Conservation (phyloP, 2,888 invertebrate genomes). For the Sialis lutaria region DNA sequence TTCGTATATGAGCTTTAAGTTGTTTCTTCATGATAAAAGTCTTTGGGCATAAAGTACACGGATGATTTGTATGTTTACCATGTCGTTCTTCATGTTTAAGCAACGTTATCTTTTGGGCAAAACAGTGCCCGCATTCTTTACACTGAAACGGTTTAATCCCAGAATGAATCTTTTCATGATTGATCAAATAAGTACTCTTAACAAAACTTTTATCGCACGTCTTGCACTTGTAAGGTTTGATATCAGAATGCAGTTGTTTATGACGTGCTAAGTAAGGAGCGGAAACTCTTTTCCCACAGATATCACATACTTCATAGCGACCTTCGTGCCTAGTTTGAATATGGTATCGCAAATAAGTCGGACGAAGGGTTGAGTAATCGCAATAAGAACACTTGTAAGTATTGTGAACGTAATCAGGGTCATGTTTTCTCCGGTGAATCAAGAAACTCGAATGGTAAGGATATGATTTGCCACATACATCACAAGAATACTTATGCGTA, state of each 20-base stretch:
- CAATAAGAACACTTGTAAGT: slow-evolving; percentile 8
- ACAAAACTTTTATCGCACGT: slow-evolving; percentile 5
- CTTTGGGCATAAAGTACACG: slow-evolving; percentile 8
- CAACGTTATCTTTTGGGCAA: slow-evolving; percentile 22
- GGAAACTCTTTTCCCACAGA: slow-evolving; percentile 2
- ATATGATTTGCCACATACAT: slow-evolving; percentile 21
- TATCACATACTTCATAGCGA: background rate
- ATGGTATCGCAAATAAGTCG: slow-evolving; percentile 5
- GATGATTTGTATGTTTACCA: slow-evolving; percentile 2
- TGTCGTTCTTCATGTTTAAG: slow-evolving; percentile 4
- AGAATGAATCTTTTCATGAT: slow-evolving; percentile 2
- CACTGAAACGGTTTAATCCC: slow-evolving; percentile 13
- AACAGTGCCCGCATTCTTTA: slow-evolving; percentile 29
- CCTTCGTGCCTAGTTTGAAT: slow-evolving; percentile 1
- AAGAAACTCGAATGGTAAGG: slow-evolving; percentile 2
- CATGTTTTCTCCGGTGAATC: slow-evolving; percentile 3
- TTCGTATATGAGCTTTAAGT: slow-evolving; percentile 7
- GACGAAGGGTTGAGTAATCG: slow-evolving; percentile 2
- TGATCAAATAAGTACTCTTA: slow-evolving; percentile 2
- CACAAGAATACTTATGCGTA: slow-evolving; percentile 19
- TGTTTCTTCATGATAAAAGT: slow-evolving; percentile 7
- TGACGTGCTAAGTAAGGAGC: slow-evolving; percentile 1
- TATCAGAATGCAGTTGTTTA: slow-evolving; percentile 1
- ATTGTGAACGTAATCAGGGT: slow-evolving; percentile 5
- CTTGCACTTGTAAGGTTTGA: slow-evolving; percentile 1